Evolutionary conservation across 2,888 invertebrate genomes (phyloP).

Genomic region (Cephus runcator): DNA sequence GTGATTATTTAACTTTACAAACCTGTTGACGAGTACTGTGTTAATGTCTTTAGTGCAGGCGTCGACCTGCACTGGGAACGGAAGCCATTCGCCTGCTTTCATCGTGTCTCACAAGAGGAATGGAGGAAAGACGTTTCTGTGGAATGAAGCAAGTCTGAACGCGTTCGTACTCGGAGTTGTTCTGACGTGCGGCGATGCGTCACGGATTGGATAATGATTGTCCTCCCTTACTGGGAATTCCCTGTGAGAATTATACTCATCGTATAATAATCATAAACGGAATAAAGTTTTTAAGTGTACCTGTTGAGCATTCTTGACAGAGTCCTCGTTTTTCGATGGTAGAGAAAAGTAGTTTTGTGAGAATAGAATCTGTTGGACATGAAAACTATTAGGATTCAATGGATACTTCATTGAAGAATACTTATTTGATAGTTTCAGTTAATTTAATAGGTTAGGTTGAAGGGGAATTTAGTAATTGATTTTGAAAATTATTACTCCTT

Average conservation of each 20-base stretch:
- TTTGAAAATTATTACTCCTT: neutral
- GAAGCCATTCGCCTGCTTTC: neutral
- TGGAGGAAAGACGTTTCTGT: neutral
- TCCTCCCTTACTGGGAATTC: neutral
- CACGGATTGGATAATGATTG: neutral
- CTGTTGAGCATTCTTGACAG: neutral
- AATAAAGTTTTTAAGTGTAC: neutral
- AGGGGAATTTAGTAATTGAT: neutral
- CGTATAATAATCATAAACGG: neutral
- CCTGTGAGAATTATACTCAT: neutral
- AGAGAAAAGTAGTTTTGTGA: neutral
- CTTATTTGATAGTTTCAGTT: neutral
- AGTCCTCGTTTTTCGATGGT: neutral
- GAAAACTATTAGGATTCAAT: neutral
- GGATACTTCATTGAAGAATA: neutral
- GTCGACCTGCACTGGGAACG: neutral
- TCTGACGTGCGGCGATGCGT: neutral
- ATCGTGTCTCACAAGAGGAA: neutral
- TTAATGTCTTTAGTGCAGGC: neutral
- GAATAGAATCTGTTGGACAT: neutral
- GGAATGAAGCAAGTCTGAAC: neutral
- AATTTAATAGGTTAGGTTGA: neutral
- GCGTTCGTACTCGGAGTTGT: neutral
- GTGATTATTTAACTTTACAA: neutral
- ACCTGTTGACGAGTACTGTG: neutral